Conservation (phyloP, 2,888 invertebrate species). For the Microctonus hyperodae region DNA sequence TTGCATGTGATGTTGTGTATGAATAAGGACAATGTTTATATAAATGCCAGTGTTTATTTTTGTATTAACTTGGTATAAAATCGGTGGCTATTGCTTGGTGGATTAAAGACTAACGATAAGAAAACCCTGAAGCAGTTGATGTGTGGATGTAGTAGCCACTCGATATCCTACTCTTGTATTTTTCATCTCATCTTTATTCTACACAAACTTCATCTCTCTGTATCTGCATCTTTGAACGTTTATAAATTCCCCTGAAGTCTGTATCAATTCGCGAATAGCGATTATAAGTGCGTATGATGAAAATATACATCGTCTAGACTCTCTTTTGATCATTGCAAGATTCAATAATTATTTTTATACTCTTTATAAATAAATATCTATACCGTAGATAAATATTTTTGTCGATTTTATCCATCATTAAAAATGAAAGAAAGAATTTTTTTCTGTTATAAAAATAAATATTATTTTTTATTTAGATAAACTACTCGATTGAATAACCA, state of each 20-base stretch:
- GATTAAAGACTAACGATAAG: constrained; percentile 26
- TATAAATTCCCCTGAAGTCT: constrained; percentile 8
- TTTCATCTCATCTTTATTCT: background rate
- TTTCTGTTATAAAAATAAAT: too few species aligned
- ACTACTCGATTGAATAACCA: too few species aligned
- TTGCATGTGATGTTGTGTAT: background rate
- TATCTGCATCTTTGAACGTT: constrained; percentile 19
- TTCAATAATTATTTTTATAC: background rate
- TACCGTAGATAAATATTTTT: too few species aligned
- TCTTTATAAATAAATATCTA: too few species aligned
- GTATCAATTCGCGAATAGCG: background rate
- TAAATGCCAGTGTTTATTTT: background rate
- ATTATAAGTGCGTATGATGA: background rate
- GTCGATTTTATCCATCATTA: background rate
- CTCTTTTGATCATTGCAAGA: constrained; percentile 6
- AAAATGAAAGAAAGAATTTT: background rate
- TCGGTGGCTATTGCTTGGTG: constrained; percentile 7
- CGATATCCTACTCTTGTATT: constrained; percentile 5
- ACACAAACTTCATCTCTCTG: too few species aligned
- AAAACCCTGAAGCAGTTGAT: constrained; percentile 2
- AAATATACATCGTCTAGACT: background rate
- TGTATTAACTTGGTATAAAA: constrained; percentile 6
- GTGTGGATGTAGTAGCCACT: constrained; percentile 7
- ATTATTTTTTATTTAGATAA: too few species aligned
- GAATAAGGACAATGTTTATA: background rate